A percentile compares a stretch with the other conserved stretches of the same genome.
These are phyloP conservation scores for Maniola jurtina DNA, from an alignment of 1,140 invertebrate species.

Conservation along the genomic window DNA sequence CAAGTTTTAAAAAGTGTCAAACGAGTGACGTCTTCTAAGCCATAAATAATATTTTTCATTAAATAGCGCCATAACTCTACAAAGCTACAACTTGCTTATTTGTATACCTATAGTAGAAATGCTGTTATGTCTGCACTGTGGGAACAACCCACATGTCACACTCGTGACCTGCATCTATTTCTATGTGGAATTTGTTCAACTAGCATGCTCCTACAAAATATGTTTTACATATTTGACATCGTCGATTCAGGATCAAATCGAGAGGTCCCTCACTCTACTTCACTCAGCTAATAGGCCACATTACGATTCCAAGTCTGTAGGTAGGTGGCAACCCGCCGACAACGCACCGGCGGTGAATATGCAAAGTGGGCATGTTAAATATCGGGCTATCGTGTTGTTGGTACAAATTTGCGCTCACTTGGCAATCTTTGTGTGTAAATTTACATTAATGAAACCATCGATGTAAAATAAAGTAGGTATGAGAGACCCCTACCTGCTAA, in stretches of 20 bases:
- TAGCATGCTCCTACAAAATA: no score
- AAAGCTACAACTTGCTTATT: conserved; percentile 6
- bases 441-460: background rate
- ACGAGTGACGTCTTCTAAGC: background rate
- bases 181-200: conserved; percentile 17
- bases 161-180: conserved; percentile 55
- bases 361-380: conserved; percentile 4
- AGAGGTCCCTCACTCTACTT: no score
- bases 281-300: conserved; percentile 58
- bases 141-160: conserved; percentile 16
- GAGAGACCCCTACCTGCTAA: no score
- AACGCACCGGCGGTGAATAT: conserved; percentile 5
- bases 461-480: background rate
- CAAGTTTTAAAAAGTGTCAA: background rate
- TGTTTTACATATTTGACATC: no score
- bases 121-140: conserved; percentile 7
- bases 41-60: no score
- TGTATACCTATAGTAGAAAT: conserved; percentile 11
- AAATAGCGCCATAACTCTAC: background rate
- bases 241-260: no score
- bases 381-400: conserved; percentile 5
- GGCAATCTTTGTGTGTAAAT: conserved; percentile 7
- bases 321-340: conserved; percentile 42
- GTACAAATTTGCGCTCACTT: conserved; percentile 2
- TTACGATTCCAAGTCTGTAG: conserved; percentile 61